These are phyloP conservation scores for Drosophila greeni DNA, from an alignment of 2,888 invertebrate genomes.

Conservation along the genomic window DNA sequence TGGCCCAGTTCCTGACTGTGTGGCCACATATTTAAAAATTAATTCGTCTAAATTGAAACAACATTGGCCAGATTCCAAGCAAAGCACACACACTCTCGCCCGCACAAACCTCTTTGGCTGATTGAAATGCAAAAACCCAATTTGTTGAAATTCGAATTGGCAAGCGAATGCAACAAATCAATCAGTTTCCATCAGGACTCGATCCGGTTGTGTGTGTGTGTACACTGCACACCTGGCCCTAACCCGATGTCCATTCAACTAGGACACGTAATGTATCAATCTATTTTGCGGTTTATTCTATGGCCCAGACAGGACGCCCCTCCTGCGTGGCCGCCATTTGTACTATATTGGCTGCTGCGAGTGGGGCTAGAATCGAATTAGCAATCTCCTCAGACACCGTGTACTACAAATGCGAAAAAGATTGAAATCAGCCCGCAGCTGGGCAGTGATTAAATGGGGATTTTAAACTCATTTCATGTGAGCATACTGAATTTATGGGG, in stretches of 20 bases:
- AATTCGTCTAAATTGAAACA: constrained; percentile 40
- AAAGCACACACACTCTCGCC: constrained; percentile 13
- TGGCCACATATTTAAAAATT: constrained; percentile 41
- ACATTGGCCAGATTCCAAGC: constrained; percentile 37
- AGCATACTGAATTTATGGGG: background rate
- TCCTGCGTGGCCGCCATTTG: constrained; percentile 29
- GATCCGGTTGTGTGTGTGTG: constrained; percentile 11
- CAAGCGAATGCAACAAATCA: constrained; percentile 60
- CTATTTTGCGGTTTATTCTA: constrained; percentile 63
- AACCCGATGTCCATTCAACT: constrained; percentile 46
- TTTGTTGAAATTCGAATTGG: constrained; percentile 63
- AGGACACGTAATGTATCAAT: constrained; percentile 71
- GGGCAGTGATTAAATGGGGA: constrained; percentile 4
- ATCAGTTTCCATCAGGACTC: constrained; percentile 46
- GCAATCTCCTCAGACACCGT: constrained; percentile 44
- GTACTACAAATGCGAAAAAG: constrained; percentile 29
- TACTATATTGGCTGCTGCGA: constrained; percentile 24
- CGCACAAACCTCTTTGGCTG: constrained; percentile 65
- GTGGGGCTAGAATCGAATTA: constrained; percentile 53
- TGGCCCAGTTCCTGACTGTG: background rate
- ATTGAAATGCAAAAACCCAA: constrained; percentile 70
- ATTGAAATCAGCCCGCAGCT: constrained; percentile 18
- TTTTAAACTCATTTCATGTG: constrained; percentile 1
- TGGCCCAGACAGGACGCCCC: constrained; percentile 20
- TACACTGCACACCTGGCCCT: constrained; percentile 25